A percentile compares a stretch with the other conserved stretches of the same genome.
phyloP scores from a whole-genome alignment of 2,888 invertebrate genomes.

The Nomada hirtipes region DNA sequence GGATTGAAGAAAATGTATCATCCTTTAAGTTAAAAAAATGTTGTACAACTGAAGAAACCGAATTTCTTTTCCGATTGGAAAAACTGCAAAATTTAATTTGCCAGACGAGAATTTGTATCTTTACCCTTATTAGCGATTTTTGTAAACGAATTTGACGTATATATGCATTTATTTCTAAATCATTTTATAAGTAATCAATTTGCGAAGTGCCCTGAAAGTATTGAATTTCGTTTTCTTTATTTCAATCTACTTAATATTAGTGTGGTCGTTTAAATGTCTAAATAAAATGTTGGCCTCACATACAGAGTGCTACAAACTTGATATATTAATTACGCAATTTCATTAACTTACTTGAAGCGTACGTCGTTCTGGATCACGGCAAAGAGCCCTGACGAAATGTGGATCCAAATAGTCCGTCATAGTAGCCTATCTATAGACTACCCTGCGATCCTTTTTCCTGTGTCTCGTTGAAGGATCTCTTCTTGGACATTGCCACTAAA shows the following conservation, averaged over 20 bases:
- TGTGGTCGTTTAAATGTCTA: no score
- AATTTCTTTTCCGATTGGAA: no score
- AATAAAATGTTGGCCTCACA: no score
- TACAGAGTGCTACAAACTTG: no score
- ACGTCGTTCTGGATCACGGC: constrained; percentile 85
- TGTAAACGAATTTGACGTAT: not conserved
- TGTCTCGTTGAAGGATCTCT: constrained; percentile 52
- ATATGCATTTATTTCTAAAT: not conserved
- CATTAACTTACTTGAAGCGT: constrained; percentile 84
- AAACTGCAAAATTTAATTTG: no score
- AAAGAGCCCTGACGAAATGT: constrained; percentile 86
- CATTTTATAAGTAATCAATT: no score
- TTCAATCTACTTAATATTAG: no score
- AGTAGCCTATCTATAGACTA: constrained; percentile 71
- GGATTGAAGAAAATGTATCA: not conserved
- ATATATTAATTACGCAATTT: not conserved
- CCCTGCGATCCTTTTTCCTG: constrained; percentile 60
- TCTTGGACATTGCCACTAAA: constrained; percentile 61
- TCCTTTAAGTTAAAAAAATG: not conserved
- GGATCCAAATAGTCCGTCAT: constrained; percentile 86
- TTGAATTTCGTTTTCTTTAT: no score
- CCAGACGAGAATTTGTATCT: no score
- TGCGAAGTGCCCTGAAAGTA: no score
- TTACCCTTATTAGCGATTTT: not conserved
- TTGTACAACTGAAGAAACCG: not conserved